Conservation (phyloP, 2,888 invertebrate genomes). For the Odontocerum albicorne region DNA sequence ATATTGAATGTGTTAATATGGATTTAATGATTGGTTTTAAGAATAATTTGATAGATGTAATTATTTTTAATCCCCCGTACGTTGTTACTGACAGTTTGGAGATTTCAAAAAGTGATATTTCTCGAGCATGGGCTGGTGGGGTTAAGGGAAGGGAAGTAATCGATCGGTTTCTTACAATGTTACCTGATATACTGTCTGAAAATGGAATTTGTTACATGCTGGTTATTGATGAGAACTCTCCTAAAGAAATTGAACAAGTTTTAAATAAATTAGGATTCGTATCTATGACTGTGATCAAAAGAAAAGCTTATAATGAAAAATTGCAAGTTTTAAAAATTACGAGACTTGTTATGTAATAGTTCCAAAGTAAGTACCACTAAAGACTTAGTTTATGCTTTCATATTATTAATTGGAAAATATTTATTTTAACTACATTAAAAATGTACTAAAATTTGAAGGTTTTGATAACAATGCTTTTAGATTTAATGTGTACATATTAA, state of each 20-base stretch:
- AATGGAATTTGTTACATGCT: conserved; percentile 86
- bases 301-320: conserved; percentile 85
- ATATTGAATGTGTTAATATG: conserved; percentile 65
- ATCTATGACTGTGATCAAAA: conserved; percentile 64
- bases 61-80: conserved; percentile 98
- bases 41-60: conserved; percentile 71
- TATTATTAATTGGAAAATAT: too few species aligned
- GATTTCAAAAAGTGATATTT: conserved; percentile 58
- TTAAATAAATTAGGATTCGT: conserved; percentile 62
- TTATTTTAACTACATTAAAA: too few species aligned
- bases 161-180: conserved; percentile 67
- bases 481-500: too few species aligned
- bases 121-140: conserved; percentile 81
- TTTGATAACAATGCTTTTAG: too few species aligned
- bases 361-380: too few species aligned
- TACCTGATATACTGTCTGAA: conserved; percentile 71
- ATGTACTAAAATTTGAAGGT: too few species aligned
- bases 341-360: too few species aligned
- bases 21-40: conserved; percentile 63
- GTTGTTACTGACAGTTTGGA: conserved; percentile 84
- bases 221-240: conserved; percentile 86
- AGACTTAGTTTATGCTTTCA: too few species aligned
- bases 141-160: conserved; percentile 74
- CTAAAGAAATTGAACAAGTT: conserved; percentile 65
- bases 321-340: conserved; percentile 77